Evolutionary conservation across 2,888 invertebrate species (phyloP).

Genomic region (Lapara coniferarum): DNA sequence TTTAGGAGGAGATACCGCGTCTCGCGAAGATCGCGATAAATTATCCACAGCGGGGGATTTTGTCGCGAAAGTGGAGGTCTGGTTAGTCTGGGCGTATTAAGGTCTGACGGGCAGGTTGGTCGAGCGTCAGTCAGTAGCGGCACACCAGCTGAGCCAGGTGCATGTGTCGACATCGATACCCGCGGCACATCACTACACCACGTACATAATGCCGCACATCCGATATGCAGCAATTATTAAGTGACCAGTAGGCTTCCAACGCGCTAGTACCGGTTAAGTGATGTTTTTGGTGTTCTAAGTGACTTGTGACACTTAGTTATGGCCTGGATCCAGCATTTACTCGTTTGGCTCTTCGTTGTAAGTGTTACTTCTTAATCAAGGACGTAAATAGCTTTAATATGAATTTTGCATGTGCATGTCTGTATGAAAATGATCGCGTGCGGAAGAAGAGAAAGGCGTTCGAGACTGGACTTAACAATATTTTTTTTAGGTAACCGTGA

Average conservation of each 20-base stretch:
- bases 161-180: constrained; percentile 50
- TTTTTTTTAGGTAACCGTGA: constrained; percentile 2
- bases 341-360: constrained; percentile 61
- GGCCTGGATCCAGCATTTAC: constrained; percentile 58
- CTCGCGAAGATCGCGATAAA: constrained; percentile 5
- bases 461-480: constrained; percentile 6
- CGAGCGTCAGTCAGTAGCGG: constrained; percentile 31
- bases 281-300: constrained; percentile 38
- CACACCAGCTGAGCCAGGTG: constrained; percentile 34
- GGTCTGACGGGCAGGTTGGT: constrained; percentile 35
- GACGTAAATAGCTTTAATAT: constrained; percentile 1
- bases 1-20: constrained; percentile 28
- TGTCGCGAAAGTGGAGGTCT: constrained; percentile 42
- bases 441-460: constrained; percentile 22
- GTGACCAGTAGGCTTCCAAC: constrained; percentile 38
- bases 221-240: constrained; percentile 58
- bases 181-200: constrained; percentile 45
- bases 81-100: constrained; percentile 40
- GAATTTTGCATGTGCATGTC: constrained; percentile 14
- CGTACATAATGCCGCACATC: constrained; percentile 51
- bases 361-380: constrained; percentile 39
- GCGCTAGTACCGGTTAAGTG: constrained; percentile 44
- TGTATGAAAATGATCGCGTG: constrained; percentile 14
- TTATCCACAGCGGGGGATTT: constrained; percentile 27
- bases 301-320: constrained; percentile 43